Percentiles rank a stretch among this genome's conserved stretches.
phyloP scores from a whole-genome alignment of 2,888 invertebrate genomes.

The Melitaea athalia region DNA sequence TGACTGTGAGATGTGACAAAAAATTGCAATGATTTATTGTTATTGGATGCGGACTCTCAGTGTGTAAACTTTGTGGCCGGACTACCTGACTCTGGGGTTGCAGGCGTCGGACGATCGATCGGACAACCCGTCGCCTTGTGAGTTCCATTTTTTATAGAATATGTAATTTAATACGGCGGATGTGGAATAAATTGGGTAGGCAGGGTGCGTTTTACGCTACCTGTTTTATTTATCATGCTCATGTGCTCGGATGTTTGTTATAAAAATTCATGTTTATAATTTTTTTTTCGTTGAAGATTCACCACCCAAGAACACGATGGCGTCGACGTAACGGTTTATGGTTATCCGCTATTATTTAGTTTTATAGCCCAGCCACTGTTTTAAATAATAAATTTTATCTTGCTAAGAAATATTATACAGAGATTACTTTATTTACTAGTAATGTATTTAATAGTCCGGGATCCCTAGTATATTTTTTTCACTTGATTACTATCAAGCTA shows the following conservation, averaged over 20 bases:
- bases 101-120: slow-evolving; percentile 65
- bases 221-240: slow-evolving; percentile 69
- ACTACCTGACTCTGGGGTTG: slow-evolving; percentile 74
- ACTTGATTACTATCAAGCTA: no score
- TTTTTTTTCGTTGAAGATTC: slow-evolving; percentile 52
- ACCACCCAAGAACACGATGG: slow-evolving; percentile 59
- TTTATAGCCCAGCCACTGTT: slow-evolving; percentile 68
- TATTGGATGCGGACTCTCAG: slow-evolving; percentile 60
- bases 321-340: slow-evolving; percentile 62
- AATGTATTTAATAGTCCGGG: no score
- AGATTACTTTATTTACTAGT: slow-evolving; percentile 27
- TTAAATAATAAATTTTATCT: slow-evolving; percentile 57
- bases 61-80: slow-evolving; percentile 77
- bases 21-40: slow-evolving; percentile 75
- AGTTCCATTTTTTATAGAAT: slow-evolving; percentile 65
- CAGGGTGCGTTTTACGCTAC: slow-evolving; percentile 79
- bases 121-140: slow-evolving; percentile 72
- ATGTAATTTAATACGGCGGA: slow-evolving; percentile 79
- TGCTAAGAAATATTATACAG: slow-evolving; percentile 27
- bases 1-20: slow-evolving; percentile 77
- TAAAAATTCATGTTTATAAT: slow-evolving; percentile 40
- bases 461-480: no score
- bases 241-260: slow-evolving; percentile 53
- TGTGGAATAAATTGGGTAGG: slow-evolving; percentile 80
- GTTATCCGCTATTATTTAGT: slow-evolving; percentile 65